These are phyloP conservation scores for Fissipunctia ypsillon DNA, from an alignment of 2,888 invertebrate genomes.

Conservation along the genomic window DNA sequence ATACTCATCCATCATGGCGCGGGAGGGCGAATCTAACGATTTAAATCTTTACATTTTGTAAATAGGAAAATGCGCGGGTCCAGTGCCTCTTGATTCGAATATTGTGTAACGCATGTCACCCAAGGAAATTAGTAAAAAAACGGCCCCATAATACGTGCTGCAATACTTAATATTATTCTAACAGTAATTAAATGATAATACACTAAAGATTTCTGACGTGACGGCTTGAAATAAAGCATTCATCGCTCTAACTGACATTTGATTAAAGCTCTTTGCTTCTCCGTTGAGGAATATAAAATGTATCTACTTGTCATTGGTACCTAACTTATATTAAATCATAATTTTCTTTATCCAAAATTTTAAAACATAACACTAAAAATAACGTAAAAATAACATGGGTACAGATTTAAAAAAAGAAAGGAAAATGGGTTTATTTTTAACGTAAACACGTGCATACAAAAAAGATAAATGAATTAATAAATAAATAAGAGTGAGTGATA, in stretches of 20 bases:
- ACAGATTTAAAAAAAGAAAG: too few relatives aligned
- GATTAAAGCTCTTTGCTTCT: slow-evolving; percentile 20
- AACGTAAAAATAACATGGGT: background rate
- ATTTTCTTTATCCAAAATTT: background rate
- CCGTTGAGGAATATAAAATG: background rate
- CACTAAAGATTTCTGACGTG: background rate
- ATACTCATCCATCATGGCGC: too few relatives aligned
- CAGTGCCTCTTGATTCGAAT: too few relatives aligned
- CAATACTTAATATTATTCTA: background rate
- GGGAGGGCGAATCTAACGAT: background rate
- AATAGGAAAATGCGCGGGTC: background rate
- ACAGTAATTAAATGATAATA: background rate
- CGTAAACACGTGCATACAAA: background rate
- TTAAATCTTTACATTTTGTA: background rate
- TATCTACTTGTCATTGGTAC: background rate
- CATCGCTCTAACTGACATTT: slow-evolving; percentile 31
- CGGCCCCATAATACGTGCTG: background rate
- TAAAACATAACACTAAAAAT: background rate
- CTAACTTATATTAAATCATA: background rate
- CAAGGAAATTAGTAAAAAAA: background rate
- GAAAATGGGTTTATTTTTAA: background rate
- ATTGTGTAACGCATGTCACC: background rate
- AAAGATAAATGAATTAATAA: background rate
- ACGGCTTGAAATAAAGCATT: slow-evolving; percentile 15
- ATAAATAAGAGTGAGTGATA: background rate